Evolutionary conservation across 1,140 invertebrate species (phyloP), one percentile per base, ranked within the genome.

Genomic region (Littorina saxatilis): DNA sequence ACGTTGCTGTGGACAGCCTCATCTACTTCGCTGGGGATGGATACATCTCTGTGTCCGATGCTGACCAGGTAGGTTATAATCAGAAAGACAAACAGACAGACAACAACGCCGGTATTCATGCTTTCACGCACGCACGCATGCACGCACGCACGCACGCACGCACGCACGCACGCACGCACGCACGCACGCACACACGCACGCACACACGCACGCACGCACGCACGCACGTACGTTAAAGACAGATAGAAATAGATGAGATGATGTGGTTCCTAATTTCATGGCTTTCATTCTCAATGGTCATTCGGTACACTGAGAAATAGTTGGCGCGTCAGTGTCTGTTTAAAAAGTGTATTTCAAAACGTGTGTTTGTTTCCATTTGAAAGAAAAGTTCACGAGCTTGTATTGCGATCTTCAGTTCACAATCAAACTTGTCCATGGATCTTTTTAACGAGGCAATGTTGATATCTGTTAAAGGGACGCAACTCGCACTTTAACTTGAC

Each of bases 401-500:
- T n/a, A n/a, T n/a, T n/a, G n/a, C n/a, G n/a, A n/a, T n/a, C n/a
- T n/a, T n/a, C n/a, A n/a, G n/a, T n/a, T n/a, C n/a, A n/a, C n/a
- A n/a, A n/a, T n/a, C n/a, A n/a, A n/a, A n/a, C n/a, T n/a, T n/a
- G n/a, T n/a, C n/a, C n/a, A n/a, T n/a, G n/a, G n/a, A n/a, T n/a
- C n/a, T n/a, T n/a, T n/a, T n/a, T n/a, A n/a, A n/a, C n/a, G n/a
- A n/a, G n/a, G n/a, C n/a, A n/a, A n/a, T n/a, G n/a, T n/a, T n/a
- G n/a, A n/a, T n/a, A n/a, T n/a, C n/a, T n/a, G n/a, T n/a, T 5
- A 55, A 90, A 97, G 95, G 97, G 97, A 47, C 96, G 95, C 84
- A 98, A 98, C 93, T 97, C 97, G 13, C 98, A 97, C 4, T 98
- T 99, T 92, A 94, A 94, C 81, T 93, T 98, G 85, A 96, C 94